Evolutionary conservation across 2,888 invertebrate species (phyloP).

Genomic region (Willowsia nigromaculata): DNA sequence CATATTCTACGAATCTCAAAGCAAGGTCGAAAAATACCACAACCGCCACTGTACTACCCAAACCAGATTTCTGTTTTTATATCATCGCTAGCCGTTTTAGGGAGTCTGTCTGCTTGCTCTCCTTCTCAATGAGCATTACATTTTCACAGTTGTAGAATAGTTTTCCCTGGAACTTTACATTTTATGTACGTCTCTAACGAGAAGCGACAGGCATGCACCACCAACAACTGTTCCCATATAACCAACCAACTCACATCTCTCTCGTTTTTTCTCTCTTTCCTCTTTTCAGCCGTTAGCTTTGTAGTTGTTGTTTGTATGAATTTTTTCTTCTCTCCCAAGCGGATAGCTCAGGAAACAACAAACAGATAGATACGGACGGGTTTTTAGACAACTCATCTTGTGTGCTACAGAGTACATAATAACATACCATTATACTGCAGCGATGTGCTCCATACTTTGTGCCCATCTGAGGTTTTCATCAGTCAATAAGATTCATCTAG

Average conservation of each 20-base stretch:
- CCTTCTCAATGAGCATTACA: neutral
- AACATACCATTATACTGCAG: neutral
- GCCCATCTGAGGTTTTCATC: constrained; percentile 56
- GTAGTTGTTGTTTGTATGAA: constrained; percentile 34
- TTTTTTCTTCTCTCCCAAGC: constrained; percentile 38
- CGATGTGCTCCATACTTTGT: neutral
- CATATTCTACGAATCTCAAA: too few relatives aligned
- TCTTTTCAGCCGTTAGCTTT: constrained; percentile 1
- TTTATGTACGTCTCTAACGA: constrained; percentile 23
- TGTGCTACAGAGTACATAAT: neutral
- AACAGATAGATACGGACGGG: constrained; percentile 39
- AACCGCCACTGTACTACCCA: too few relatives aligned
- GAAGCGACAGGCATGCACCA: constrained; percentile 41
- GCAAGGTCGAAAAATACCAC: too few relatives aligned
- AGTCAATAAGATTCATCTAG: constrained; percentile 45
- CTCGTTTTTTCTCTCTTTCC: neutral
- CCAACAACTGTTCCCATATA: neutral
- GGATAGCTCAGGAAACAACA: constrained; percentile 45
- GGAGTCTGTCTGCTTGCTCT: neutral
- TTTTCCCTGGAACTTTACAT: constrained; percentile 11
- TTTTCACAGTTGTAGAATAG: neutral
- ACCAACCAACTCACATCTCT: neutral
- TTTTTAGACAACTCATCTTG: constrained; percentile 31
- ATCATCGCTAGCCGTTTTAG: too few relatives aligned
- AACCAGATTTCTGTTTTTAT: too few relatives aligned